Evolutionary conservation across 2,113 vertebrate species (phyloP).

Genomic region (Aegithalos caudatus): DNA sequence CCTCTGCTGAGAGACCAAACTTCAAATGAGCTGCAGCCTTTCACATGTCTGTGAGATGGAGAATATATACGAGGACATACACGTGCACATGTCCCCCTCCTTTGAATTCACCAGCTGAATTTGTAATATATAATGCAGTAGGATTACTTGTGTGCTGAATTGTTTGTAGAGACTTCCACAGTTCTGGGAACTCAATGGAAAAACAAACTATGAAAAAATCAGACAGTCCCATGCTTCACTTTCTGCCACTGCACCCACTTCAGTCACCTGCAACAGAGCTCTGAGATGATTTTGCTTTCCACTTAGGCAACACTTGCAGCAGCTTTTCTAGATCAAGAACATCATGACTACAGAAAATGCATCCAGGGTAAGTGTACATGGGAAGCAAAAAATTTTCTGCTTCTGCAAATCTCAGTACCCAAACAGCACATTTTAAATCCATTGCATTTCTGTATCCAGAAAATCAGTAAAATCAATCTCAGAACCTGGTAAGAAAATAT

Average conservation of each 20-base stretch:
- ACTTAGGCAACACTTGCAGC: neutral
- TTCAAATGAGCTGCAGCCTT: neutral
- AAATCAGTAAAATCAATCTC: neutral
- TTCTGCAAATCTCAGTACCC: neutral
- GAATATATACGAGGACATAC: rapidly evolving
- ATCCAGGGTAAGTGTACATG: neutral
- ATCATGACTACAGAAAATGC: neutral
- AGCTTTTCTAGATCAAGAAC: neutral
- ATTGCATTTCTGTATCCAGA: neutral
- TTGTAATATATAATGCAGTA: neutral
- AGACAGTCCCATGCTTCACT: neutral
- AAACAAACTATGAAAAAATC: neutral
- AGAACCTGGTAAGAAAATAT: neutral
- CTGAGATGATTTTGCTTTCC: neutral
- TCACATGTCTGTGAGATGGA: too few relatives aligned
- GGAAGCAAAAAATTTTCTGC: neutral
- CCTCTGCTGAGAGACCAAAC: neutral
- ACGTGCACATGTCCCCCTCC: rapidly evolving
- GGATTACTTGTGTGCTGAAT: neutral
- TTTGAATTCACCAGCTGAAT: neutral
- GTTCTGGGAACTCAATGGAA: neutral
- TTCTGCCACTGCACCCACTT: neutral
- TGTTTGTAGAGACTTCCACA: neutral
- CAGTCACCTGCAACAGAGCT: neutral
- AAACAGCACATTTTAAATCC: neutral